These are phyloP conservation scores for Rallus crepitans DNA, from an alignment of 2,797 vertebrate genomes.

Conservation along the genomic window DNA sequence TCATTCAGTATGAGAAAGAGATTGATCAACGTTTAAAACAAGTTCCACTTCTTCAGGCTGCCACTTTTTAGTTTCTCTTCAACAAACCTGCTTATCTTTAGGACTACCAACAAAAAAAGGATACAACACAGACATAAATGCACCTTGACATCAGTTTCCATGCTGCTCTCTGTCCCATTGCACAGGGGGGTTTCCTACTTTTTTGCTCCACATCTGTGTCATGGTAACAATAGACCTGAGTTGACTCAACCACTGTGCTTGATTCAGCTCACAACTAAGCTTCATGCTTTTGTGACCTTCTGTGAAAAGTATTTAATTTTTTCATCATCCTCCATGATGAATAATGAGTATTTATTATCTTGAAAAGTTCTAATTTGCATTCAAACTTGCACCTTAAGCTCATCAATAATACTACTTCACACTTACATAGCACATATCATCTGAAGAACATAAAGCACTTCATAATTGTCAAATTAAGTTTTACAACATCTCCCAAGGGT, in stretches of 20 bases:
- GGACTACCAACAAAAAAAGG: neutral
- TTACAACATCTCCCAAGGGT: neutral
- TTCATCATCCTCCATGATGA: neutral
- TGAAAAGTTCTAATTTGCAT: conserved; percentile 9
- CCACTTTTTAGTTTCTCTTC: neutral
- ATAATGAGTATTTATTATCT: conserved; percentile 27
- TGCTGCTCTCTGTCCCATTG: neutral
- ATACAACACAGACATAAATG: neutral
- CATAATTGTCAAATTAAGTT: conserved; percentile 24
- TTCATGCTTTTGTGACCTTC: neutral
- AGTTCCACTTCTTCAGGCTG: neutral
- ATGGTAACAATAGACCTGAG: neutral
- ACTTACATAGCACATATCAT: conserved; percentile 27
- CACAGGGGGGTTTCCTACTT: fast-evolving
- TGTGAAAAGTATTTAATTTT: conserved; percentile 7
- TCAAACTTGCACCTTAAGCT: conserved; percentile 14
- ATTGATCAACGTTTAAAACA: neutral
- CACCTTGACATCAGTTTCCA: neutral
- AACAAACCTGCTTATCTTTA: neutral
- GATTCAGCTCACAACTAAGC: neutral
- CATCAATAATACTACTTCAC: conserved; percentile 40
- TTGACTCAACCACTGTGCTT: neutral
- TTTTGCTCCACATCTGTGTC: neutral
- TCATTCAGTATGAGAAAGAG: neutral
- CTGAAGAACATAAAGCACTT: conserved; percentile 42